Percentiles rank a stretch among this genome's conserved stretches.
These are phyloP conservation scores for Hetaerina titia DNA, from an alignment of 2,888 invertebrate genomes.

Conservation along the genomic window DNA sequence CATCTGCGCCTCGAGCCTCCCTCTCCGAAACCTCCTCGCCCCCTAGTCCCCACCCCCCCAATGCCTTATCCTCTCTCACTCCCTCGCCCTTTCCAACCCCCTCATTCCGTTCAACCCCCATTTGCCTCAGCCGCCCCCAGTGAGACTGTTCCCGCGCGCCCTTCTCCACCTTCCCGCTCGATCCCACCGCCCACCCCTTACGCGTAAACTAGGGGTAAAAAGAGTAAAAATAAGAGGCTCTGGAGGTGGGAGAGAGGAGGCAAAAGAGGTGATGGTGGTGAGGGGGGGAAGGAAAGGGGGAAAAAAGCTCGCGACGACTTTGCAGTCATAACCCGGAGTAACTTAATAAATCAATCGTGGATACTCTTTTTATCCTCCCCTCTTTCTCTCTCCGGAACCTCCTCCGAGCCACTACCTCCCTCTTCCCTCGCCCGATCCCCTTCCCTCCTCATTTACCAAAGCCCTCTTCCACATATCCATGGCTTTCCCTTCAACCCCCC, in stretches of 20 bases:
- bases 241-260: not conserved
- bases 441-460: no score
- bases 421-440: not conserved
- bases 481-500: no score
- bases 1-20: conserved; percentile 29
- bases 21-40: not conserved
- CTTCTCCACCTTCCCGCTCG: not conserved
- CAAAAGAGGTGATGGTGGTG: not conserved
- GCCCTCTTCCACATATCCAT: no score
- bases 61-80: not conserved
- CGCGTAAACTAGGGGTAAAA: not conserved
- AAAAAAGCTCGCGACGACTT: not conserved
- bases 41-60: not conserved
- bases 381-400: not conserved
- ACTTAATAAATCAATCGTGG: conserved; percentile 61
- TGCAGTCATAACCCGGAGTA: conserved; percentile 55
- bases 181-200: not conserved
- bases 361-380: not conserved
- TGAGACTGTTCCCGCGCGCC: not conserved
- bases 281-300: not conserved
- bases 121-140: not conserved
- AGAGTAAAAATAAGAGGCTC: not conserved
- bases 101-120: not conserved
- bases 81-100: not conserved
- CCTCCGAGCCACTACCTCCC: not conserved